Evolutionary conservation across 2,888 invertebrate genomes (phyloP), one percentile per base, ranked within the genome.

Genomic region (Drosophila recens): DNA sequence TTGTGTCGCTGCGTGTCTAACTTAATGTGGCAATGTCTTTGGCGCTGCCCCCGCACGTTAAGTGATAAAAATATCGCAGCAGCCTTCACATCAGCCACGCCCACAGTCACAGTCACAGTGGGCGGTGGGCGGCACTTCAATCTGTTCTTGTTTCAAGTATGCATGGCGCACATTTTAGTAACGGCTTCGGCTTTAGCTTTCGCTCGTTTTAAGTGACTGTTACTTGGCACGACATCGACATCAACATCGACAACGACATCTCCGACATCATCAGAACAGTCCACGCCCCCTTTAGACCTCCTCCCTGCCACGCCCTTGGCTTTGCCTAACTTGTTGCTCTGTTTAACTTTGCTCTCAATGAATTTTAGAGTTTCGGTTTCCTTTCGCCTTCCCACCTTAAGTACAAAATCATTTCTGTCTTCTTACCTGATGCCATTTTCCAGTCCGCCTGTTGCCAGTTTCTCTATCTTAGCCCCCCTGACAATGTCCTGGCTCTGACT

Each of bases 301-400:
- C 23, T 17, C 23, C 10, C 13, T 23, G 51, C 8, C 23, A 43
- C 51, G 6, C 53, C 17, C 57, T 9, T 20, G 11, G 34, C 65
- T 56, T 67, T 34, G 53, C 64, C 56, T 67, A 71, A 86, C 86
- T 89, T 89, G 86, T 88, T 86, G 85, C 85, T 75, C 71, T 67
- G 72, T 83, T 82, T 76, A 82, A 80, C 87, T 76, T 83, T 83
- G 89, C 83, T 86, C 89, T 86, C 89, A 86, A 87, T 86, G 85
- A 86, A 86, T 86, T 86, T 86, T 83, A 86, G 79, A 88, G 85
- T 83, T 86, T 76, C 48, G 79, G 66, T 59, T 68, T 77, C 66
- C 74, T 67, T 72, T 66, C 38, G 38, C 48, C 30, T 45, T 30
- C 62, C 58, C 42, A 48, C 57, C 51, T 30, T 42, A 63, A 65